Percentiles rank a stretch among this genome's conserved stretches.
Evolutionary conservation across 1,140 invertebrate genomes (phyloP).

Genomic region (Philotrypesis tridentata): DNA sequence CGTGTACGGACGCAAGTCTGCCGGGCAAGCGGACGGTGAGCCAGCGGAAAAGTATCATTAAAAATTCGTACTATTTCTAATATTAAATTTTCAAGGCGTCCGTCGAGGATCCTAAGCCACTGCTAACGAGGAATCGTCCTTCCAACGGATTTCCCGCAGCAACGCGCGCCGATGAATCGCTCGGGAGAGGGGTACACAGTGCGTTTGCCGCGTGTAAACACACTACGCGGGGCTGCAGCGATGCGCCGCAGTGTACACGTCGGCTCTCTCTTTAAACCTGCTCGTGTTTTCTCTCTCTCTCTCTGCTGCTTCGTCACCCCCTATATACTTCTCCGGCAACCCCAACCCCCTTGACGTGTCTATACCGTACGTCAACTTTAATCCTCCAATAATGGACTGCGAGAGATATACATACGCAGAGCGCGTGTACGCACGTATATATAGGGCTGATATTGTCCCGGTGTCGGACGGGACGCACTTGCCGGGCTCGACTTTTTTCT

Average conservation of each 20-base stretch:
- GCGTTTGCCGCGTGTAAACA: conserved; percentile 64
- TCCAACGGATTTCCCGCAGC: conserved; percentile 11
- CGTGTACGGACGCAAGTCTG: too few relatives aligned
- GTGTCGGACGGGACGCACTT: neutral
- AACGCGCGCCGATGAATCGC: conserved; percentile 56
- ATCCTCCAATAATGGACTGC: conserved; percentile 59
- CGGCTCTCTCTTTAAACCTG: conserved; percentile 36
- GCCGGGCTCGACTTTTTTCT: too few relatives aligned
- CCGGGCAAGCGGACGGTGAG: too few relatives aligned
- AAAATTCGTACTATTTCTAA: too few relatives aligned
- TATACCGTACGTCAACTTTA: conserved; percentile 57
- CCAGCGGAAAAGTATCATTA: too few relatives aligned
- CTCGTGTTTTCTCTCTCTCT: too few relatives aligned
- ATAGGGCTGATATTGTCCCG: conserved; percentile 6
- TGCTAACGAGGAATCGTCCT: conserved; percentile 30
- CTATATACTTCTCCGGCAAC: too few relatives aligned
- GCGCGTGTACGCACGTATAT: too few relatives aligned
- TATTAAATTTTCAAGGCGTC: neutral
- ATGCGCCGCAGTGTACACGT: conserved; percentile 15
- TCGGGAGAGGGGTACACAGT: too few relatives aligned
- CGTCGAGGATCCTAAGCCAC: neutral
- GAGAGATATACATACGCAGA: conserved; percentile 24
- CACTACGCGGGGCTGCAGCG: conserved; percentile 43
- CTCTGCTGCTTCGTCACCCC: neutral
- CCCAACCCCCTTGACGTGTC: too few relatives aligned